Percentiles rank a stretch among this genome's conserved stretches.
Conservation (phyloP, 1,140 invertebrate genomes). For the Zeugodacus cucurbitae region DNA sequence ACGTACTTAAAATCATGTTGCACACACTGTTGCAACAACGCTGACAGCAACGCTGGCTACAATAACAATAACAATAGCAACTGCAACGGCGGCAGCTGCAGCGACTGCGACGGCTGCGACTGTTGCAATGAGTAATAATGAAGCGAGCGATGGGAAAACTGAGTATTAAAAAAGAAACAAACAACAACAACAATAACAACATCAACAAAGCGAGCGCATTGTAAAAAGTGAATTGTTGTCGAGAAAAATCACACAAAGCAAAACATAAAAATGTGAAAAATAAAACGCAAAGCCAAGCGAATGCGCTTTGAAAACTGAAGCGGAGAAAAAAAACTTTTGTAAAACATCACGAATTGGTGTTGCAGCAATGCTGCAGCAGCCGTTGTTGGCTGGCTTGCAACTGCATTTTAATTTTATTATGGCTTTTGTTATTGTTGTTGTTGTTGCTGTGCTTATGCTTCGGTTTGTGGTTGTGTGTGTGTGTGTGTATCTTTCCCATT, state of each 20-base stretch:
- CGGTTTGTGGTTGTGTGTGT: background rate
- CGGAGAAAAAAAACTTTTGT: background rate
- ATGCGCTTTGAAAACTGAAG: background rate
- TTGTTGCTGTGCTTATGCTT: background rate
- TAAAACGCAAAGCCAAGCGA: background rate
- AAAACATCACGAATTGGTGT: background rate
- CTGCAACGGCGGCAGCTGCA: background rate
- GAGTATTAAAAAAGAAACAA: background rate
- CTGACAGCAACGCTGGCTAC: background rate
- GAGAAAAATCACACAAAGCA: constrained; percentile 25
- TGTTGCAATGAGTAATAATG: constrained; percentile 19
- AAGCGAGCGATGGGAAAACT: constrained; percentile 19
- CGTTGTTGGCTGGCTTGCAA: background rate
- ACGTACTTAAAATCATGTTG: constrained; percentile 38
- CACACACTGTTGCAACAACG: constrained; percentile 1
- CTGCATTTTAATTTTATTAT: background rate
- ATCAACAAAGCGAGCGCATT: background rate
- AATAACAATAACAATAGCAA: background rate
- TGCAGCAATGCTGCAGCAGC: background rate
- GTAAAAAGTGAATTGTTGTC: constrained; percentile 8
- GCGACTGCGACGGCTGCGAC: background rate
- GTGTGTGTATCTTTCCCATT: background rate
- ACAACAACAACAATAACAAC: background rate
- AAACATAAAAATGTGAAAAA: background rate
- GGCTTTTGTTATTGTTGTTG: background rate